These are phyloP conservation scores for Stenichneumon culpator DNA, from an alignment of 2,888 invertebrate species.

Conservation along the genomic window DNA sequence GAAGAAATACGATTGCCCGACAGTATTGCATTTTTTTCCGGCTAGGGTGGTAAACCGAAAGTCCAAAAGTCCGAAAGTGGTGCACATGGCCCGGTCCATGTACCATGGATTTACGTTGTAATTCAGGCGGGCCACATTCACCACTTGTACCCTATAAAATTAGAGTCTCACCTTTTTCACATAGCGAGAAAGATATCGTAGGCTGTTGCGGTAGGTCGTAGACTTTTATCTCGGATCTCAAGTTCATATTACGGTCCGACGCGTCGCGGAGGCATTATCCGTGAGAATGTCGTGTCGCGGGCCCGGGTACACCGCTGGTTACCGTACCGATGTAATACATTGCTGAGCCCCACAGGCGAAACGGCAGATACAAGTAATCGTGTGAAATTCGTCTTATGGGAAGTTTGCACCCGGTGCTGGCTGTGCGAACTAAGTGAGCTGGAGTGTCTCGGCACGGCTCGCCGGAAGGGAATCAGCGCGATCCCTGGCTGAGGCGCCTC, in stretches of 20 bases:
- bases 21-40: neutral
- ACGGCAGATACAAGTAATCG: slow-evolving; percentile 55
- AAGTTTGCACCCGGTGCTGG: slow-evolving; percentile 36
- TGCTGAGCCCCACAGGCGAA: slow-evolving; percentile 38
- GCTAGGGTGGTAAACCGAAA: no score
- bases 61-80: no score
- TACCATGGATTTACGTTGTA: neutral
- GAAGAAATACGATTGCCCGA: no score
- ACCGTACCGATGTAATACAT: neutral
- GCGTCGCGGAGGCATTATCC: slow-evolving; percentile 39
- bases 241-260: slow-evolving; percentile 57
- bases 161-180: neutral
- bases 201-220: slow-evolving; percentile 42
- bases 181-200: neutral
- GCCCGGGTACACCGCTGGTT: slow-evolving; percentile 29
- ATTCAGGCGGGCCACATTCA: neutral
- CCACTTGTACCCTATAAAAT: neutral
- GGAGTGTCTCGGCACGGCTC: slow-evolving; percentile 28
- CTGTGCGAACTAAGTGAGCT: slow-evolving; percentile 1
- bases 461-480: slow-evolving; percentile 56
- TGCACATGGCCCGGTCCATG: neutral
- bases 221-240: slow-evolving; percentile 37
- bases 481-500: slow-evolving; percentile 21
- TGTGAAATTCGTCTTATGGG: slow-evolving; percentile 59
- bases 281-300: slow-evolving; percentile 54